A percentile compares a stretch with the other conserved stretches of the same genome.
phyloP scores from a whole-genome alignment of 2,113 vertebrate genomes.

The Struthidea cinerea region DNA sequence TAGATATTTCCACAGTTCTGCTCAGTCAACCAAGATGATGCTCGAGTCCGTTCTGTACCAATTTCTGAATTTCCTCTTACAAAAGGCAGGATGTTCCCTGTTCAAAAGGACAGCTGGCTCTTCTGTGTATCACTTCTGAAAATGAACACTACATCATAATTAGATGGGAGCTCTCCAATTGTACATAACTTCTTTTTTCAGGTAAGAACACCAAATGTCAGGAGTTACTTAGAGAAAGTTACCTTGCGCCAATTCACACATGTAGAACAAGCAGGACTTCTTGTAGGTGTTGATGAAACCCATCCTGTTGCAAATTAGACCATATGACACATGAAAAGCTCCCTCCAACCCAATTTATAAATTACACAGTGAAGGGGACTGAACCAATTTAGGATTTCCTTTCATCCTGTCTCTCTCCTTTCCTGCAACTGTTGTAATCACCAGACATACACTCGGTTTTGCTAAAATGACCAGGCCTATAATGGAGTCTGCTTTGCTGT shows the following conservation, averaged over 20 bases:
- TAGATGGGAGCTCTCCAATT: background rate
- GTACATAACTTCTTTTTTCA: background rate
- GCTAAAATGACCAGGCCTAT: background rate
- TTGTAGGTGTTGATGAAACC: background rate
- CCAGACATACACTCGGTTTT: background rate
- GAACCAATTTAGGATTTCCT: background rate
- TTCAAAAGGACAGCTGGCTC: background rate
- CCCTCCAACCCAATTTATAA: background rate
- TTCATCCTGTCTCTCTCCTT: background rate
- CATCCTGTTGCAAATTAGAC: background rate
- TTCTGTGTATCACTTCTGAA: background rate
- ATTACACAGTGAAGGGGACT: background rate
- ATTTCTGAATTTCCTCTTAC: background rate
- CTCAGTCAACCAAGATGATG: background rate
- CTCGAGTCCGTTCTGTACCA: background rate
- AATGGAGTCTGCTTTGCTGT: background rate
- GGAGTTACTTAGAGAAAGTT: background rate
- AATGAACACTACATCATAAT: background rate
- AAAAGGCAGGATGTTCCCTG: background rate
- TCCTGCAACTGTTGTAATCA: background rate
- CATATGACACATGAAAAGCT: background rate
- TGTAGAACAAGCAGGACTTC: background rate
- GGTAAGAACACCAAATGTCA: background rate
- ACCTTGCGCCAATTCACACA: background rate
- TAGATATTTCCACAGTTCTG: background rate